Conservation (phyloP, 92 coral and sea anemone species). For the Meandrina meandrites region DNA sequence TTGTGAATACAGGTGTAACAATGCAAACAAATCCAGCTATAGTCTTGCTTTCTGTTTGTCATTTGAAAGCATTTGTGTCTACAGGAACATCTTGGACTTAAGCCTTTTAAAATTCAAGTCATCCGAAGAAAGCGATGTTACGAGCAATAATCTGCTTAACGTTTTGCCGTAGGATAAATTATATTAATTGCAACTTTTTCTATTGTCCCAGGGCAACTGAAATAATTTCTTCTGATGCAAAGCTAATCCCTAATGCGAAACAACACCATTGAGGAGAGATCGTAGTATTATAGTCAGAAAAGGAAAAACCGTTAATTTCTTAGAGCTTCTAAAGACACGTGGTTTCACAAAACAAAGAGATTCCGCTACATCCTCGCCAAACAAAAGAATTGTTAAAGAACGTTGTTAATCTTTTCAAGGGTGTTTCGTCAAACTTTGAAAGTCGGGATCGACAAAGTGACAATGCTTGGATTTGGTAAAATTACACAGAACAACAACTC, state of each 20-base stretch:
- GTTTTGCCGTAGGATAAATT: background rate
- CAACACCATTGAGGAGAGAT: background rate
- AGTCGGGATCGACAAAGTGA: background rate
- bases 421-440: background rate
- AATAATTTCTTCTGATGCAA: background rate
- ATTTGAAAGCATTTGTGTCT: background rate
- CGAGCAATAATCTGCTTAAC: background rate
- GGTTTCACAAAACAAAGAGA: slow-evolving; percentile 4
- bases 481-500: background rate
- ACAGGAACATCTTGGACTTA: background rate
- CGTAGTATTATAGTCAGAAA: background rate
- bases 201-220: background rate
- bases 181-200: background rate
- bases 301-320: background rate
- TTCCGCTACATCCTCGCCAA: background rate
- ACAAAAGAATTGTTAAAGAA: background rate
- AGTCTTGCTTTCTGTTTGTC: background rate
- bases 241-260: background rate
- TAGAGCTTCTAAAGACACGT: background rate
- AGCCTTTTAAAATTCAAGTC: background rate
- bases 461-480: background rate
- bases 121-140: background rate
- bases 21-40: background rate
- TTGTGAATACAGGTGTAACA: slow-evolving; percentile 18
- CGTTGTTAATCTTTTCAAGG: background rate